phyloP scores from a whole-genome alignment of 2,797 vertebrate species.

The Thalassophryne amazonica region DNA sequence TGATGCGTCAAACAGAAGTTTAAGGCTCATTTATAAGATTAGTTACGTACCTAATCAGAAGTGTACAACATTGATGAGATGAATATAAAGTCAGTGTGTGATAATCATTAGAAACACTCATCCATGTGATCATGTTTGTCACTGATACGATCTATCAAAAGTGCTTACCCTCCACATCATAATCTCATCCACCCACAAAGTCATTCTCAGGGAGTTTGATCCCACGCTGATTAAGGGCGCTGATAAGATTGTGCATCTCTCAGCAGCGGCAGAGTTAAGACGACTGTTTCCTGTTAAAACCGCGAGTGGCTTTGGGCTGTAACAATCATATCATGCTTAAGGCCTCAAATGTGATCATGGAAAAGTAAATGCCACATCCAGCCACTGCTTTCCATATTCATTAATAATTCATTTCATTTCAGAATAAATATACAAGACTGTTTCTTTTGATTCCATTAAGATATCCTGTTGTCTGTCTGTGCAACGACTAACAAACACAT shows the following conservation, averaged over 20 bases:
- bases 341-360: background rate
- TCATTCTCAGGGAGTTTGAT: conserved; percentile 26
- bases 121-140: background rate
- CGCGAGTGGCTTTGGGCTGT: background rate
- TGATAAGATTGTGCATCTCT: conserved; percentile 1
- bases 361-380: background rate
- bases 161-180: background rate
- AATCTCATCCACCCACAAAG: conserved; percentile 15
- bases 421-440: too few species aligned
- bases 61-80: background rate
- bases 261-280: background rate
- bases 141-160: background rate
- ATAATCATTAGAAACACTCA: background rate
- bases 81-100: background rate
- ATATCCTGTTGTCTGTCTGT: too few species aligned
- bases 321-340: background rate
- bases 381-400: background rate
- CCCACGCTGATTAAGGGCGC: conserved; percentile 8
- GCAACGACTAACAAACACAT: too few species aligned
- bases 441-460: too few species aligned
- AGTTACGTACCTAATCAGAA: too few species aligned
- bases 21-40: too few species aligned
- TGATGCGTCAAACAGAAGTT: too few species aligned
- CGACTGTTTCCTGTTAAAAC: background rate
- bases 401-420: background rate